phyloP scores from a whole-genome alignment of 2,797 vertebrate species.

The Coranthus polyacanthus region DNA sequence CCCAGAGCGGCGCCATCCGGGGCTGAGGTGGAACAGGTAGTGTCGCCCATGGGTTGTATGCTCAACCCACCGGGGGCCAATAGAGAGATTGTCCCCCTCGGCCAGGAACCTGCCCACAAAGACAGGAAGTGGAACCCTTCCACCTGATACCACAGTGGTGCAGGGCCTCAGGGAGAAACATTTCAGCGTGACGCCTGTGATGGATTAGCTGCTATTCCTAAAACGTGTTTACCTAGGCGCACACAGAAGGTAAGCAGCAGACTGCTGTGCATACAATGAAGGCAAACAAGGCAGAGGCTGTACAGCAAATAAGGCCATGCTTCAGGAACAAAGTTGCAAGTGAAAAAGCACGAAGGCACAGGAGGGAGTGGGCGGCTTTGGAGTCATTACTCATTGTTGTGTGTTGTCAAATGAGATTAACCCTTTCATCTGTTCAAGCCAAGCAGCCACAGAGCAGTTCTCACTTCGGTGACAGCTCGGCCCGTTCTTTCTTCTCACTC shows the following conservation, averaged over 20 bases:
- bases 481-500: slow-evolving; percentile 55
- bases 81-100: slow-evolving; percentile 51
- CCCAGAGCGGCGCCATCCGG: slow-evolving; percentile 65
- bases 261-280: slow-evolving; percentile 47
- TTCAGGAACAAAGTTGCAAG: slow-evolving; percentile 34
- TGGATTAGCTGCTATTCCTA: slow-evolving; percentile 73
- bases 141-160: slow-evolving; percentile 71
- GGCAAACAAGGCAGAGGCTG: slow-evolving; percentile 50
- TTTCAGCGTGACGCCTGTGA: slow-evolving; percentile 64
- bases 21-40: slow-evolving; percentile 59
- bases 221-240: slow-evolving; percentile 68
- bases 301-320: slow-evolving; percentile 52
- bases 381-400: slow-evolving; percentile 72
- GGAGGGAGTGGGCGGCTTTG: slow-evolving; percentile 32
- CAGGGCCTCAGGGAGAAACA: slow-evolving; percentile 49
- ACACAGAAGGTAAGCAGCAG: slow-evolving; percentile 38
- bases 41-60: slow-evolving; percentile 41
- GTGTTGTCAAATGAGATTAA: slow-evolving; percentile 72
- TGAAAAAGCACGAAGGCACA: slow-evolving; percentile 21
- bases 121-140: slow-evolving; percentile 80
- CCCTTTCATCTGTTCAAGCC: slow-evolving; percentile 70
- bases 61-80: slow-evolving; percentile 46
- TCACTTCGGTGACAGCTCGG: slow-evolving; percentile 57
- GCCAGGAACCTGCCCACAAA: slow-evolving; percentile 82
- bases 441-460: slow-evolving; percentile 48